Percentiles rank a stretch among this genome's conserved stretches.
These are phyloP conservation scores for Tragelaphus strepsiceros DNA, from an alignment of 2,113 vertebrate species.

Conservation along the genomic window DNA sequence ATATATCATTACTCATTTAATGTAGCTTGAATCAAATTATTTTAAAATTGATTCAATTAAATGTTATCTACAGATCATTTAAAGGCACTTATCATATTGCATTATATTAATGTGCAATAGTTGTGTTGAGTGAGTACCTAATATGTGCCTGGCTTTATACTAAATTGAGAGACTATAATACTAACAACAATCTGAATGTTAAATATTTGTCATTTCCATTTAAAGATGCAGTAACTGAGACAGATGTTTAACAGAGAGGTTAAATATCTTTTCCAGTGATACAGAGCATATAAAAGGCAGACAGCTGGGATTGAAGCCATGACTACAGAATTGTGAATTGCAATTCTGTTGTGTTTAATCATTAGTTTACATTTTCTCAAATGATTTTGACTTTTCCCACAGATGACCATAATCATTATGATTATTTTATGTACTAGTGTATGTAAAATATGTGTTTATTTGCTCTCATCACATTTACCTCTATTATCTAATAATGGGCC, in stretches of 20 bases:
- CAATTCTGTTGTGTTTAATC: neutral
- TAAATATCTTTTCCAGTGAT: neutral
- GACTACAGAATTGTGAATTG: neutral
- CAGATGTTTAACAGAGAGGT: neutral
- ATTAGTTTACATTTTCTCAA: neutral
- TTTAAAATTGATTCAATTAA: neutral
- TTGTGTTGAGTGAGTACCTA: neutral
- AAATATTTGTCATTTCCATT: neutral
- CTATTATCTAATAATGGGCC: neutral
- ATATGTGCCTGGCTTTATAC: neutral
- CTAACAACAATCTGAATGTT: neutral
- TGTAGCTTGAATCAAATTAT: conserved; percentile 2
- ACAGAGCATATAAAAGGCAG: neutral
- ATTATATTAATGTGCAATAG: neutral
- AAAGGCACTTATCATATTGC: neutral
- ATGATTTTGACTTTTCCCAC: neutral
- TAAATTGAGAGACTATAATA: neutral
- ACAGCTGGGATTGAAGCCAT: neutral
- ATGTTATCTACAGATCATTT: conserved; percentile 28
- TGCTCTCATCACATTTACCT: neutral
- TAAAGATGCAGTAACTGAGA: neutral
- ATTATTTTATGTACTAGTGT: neutral
- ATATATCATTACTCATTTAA: conserved; percentile 21
- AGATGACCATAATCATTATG: neutral
- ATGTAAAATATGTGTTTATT: neutral